These are phyloP conservation scores for Tetragonula carbonaria DNA, from an alignment of 2,888 invertebrate species.

Conservation along the genomic window DNA sequence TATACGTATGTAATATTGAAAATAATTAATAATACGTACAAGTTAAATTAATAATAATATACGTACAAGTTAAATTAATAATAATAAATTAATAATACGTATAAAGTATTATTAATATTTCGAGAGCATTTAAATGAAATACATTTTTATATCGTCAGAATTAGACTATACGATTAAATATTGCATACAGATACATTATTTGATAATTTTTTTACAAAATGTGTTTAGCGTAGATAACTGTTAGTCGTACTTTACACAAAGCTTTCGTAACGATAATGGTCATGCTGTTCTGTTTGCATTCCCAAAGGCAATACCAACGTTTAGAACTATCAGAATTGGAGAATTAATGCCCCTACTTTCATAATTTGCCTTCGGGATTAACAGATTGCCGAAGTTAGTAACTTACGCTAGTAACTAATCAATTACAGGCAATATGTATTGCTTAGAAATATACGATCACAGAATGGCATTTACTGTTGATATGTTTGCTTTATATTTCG, in stretches of 20 bases:
- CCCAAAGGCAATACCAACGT: constrained; percentile 12
- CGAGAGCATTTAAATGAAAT: no score
- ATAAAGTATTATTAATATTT: no score
- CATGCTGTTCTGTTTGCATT: background rate
- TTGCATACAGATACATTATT: background rate
- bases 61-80: no score
- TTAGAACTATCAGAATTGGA: constrained; percentile 54
- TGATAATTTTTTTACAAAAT: background rate
- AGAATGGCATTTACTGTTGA: background rate
- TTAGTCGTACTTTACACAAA: background rate
- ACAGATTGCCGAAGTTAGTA: constrained; percentile 27
- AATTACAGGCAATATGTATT: background rate
- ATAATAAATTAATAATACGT: no score
- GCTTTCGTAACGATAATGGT: background rate
- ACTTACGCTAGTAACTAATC: background rate
- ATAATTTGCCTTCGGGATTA: constrained; percentile 35
- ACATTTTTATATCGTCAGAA: no score
- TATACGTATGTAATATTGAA: no score
- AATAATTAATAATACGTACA: no score
- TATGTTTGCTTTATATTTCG: background rate
- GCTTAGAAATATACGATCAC: background rate
- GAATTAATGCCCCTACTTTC: constrained; percentile 53
- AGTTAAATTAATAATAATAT: no score
- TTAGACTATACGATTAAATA: no score
- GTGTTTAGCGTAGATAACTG: background rate